Evolutionary conservation across 2,888 invertebrate species (phyloP).

Genomic region (Ormyrus labotus): DNA sequence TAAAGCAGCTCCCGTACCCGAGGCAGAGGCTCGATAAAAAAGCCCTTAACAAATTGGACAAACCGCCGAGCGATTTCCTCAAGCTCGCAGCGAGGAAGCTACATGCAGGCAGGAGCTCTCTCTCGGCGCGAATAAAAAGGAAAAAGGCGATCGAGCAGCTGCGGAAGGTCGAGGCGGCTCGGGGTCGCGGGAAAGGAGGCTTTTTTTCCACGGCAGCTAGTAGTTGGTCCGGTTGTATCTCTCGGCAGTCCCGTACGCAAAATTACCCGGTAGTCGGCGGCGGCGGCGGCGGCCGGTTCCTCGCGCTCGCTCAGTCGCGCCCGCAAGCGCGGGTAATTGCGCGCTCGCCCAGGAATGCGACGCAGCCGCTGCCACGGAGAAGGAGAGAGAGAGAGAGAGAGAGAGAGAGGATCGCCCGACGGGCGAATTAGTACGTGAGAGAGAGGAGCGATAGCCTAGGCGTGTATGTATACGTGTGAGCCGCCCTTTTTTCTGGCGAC

Average conservation of each 20-base stretch:
- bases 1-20: too few species aligned
- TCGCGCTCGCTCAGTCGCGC: conserved; percentile 38
- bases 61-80: too few species aligned
- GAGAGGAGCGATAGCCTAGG: not conserved
- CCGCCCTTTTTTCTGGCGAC: not conserved
- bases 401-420: not conserved
- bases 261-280: conserved; percentile 58
- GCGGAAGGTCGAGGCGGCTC: conserved; percentile 48
- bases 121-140: conserved; percentile 5
- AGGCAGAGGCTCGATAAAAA: too few species aligned
- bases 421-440: conserved; percentile 19
- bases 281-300: conserved; percentile 16
- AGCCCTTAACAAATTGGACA: too few species aligned
- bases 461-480: too few species aligned
- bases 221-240: conserved; percentile 19
- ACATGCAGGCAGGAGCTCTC: not conserved
- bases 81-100: too few species aligned
- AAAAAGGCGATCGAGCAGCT: not conserved
- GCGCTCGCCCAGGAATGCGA: conserved; percentile 49
- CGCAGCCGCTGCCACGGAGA: not conserved
- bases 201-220: conserved; percentile 25
- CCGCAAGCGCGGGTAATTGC: conserved; percentile 56
- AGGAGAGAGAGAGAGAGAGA: conserved; percentile 9
- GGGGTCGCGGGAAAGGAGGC: conserved; percentile 50
- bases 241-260: conserved; percentile 54